Evolutionary conservation across 2,797 vertebrate genomes (phyloP), one percentile per base, ranked within the genome.

Genomic region (Heteromormyrus szaboi): DNA sequence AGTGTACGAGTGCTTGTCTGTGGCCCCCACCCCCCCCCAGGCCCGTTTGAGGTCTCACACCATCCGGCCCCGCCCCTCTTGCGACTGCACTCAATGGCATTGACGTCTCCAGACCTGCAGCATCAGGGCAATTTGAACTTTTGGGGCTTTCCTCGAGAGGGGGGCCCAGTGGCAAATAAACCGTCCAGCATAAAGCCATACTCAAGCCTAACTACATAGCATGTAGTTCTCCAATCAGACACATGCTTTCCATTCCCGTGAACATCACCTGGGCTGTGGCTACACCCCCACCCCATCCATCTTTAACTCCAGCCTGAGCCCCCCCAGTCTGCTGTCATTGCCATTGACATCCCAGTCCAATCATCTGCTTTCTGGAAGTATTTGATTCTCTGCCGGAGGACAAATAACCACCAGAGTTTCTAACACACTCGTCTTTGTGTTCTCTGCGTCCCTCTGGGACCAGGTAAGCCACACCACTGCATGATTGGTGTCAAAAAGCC

Each of bases 1-100:
- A 93, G 29, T 93, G 90, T 92, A 33, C 11, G 12, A 93, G 93
- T 95, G 95, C 93, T 92, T 93, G 51, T 56, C 53, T 37, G 50
- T 86, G 51, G 25, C 50, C 25, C 50, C 12, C 12, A 25, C 25
- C 25, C 25, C 25, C 46, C 29, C 81, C 19, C 46, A 46, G 44
- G 44, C 48, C 41, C 81, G 4, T 65, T 46, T 25, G 41, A 85
- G 56, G 59, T 68, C 33, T 89, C 76, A 90, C 72, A 62, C 79
- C 84, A 41, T 44, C 33, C 19, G 12, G 29, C 51, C 86, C 90
- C 22, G 76, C 51, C 89, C 89, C 87, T 37, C 50, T 25, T 12
- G 29, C 90, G 85, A 90, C 37, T 41, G 90, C 54, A 91, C 89
- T 89, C 92, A 87, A 88, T 92, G 91, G 89, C 91, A 91, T 89